These are phyloP conservation scores for Pipistrellus pipistrellus DNA, from an alignment of 2,797 vertebrate species.

Conservation along the genomic window DNA sequence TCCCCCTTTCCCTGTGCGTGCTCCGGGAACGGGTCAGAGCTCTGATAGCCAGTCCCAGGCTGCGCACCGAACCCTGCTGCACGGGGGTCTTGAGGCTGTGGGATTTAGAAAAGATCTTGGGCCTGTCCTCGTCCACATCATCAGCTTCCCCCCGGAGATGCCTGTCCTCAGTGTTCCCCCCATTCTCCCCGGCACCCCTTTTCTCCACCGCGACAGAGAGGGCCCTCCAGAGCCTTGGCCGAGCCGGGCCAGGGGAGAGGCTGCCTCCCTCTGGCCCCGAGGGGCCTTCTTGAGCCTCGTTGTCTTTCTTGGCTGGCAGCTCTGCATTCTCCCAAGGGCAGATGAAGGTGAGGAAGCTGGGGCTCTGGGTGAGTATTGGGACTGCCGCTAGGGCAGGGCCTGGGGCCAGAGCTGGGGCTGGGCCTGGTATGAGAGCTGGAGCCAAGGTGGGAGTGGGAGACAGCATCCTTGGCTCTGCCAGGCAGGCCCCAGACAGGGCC, in stretches of 20 bases:
- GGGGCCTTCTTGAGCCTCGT: conserved; percentile 1
- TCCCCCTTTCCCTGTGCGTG: conserved; percentile 81
- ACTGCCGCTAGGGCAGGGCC: conserved; percentile 26
- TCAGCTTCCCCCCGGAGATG: background rate
- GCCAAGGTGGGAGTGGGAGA: conserved; percentile 72
- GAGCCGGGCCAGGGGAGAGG: conserved; percentile 21
- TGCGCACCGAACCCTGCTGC: conserved; percentile 87
- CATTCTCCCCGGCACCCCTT: conserved; percentile 46
- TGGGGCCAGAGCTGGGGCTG: background rate
- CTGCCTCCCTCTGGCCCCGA: background rate
- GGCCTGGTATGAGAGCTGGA: conserved; percentile 58
- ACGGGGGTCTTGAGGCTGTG: conserved; percentile 80
- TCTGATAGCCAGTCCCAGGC: conserved; percentile 91
- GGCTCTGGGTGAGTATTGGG: background rate
- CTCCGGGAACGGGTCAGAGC: conserved; percentile 86
- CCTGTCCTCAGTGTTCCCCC: conserved; percentile 65
- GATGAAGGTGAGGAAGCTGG: conserved; percentile 61
- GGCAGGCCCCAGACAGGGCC: conserved; percentile 40
- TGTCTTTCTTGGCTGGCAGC: conserved; percentile 73
- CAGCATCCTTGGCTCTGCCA: conserved; percentile 65
- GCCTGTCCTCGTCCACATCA: background rate
- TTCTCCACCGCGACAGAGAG: conserved; percentile 71
- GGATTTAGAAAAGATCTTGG: conserved; percentile 70
- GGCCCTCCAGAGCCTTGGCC: conserved; percentile 73
- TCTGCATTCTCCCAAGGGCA: conserved; percentile 77